Conservation (phyloP, 2,113 vertebrate species). For the Trachemys scripta region DNA sequence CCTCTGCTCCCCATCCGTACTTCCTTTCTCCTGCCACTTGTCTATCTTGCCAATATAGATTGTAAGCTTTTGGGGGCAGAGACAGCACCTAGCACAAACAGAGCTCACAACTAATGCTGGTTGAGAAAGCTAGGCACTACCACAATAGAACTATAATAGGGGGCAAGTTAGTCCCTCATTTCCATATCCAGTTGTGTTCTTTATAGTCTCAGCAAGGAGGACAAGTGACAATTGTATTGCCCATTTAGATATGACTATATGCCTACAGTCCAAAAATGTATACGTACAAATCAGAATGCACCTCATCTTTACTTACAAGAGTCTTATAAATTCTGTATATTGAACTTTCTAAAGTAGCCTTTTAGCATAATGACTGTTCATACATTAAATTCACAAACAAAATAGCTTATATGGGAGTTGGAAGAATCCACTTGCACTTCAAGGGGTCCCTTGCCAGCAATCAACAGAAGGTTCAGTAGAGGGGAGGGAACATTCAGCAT, state of each 20-base stretch:
- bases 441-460: neutral
- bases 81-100: neutral
- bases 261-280: neutral
- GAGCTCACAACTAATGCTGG: neutral
- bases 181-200: neutral
- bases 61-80: neutral
- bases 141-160: neutral
- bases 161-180: neutral
- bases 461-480: neutral
- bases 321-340: neutral
- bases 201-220: neutral
- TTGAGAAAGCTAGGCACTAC: neutral
- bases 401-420: neutral
- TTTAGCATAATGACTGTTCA: neutral
- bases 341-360: neutral
- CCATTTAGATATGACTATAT: neutral
- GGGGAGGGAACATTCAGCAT: neutral
- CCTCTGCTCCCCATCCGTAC: neutral
- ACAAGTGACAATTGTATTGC: neutral
- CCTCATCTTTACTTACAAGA: neutral
- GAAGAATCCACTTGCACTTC: neutral
- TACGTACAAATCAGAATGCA: neutral
- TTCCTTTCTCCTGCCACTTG: neutral
- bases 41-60: neutral
- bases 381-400: neutral